Evolutionary conservation across 2,888 invertebrate genomes (phyloP), one percentile per base, ranked within the genome.

Genomic region (Coenonympha glycerion): DNA sequence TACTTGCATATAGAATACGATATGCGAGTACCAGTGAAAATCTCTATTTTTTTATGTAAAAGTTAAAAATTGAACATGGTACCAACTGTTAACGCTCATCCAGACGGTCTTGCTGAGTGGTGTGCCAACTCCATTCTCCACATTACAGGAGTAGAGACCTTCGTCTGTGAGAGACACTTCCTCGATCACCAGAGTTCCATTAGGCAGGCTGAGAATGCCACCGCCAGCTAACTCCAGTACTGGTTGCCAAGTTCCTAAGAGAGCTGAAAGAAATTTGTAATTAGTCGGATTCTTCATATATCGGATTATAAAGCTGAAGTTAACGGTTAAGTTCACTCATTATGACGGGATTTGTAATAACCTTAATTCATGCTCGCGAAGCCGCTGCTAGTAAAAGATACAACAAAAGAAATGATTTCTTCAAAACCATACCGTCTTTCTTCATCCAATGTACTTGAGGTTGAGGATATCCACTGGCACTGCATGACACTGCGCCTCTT

Each of bases 401-500:
- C n/a, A n/a, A n/a, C n/a, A n/a, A n/a, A n/a, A n/a, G n/a, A n/a
- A n/a, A n/a, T n/a, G n/a, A n/a, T 3, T 28, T 28, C 4, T 3
- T 1, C n/a, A n/a, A 6, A 22, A 5, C 42, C 71, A 71, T 80
- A 91, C 92, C 91, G 75, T 92, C 90, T 69, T 92, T 93, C 71
- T 92, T 92, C 78, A 92, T 90, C 93, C 93, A 93, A 58, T 90
- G 91, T 55, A 92, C 91, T 69, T 90, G 89, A 3, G 95, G 94
- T 61, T 91, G 90, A 6, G 95, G 95, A 73, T 92, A 94, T 44
- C 95, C 95, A 62, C 91, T 92, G 1, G 94, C 94, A 61, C 91
- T 91, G 74, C 95, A 95, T 42, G 92, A 90, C 31, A 95, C 90
- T 30, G 90, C 82, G 22, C 93, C 91, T 65, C 90, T 88, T 66